Percentiles rank a stretch among this genome's conserved stretches.
Conservation (phyloP, 2,113 vertebrate genomes). For the Vimba vimba region DNA sequence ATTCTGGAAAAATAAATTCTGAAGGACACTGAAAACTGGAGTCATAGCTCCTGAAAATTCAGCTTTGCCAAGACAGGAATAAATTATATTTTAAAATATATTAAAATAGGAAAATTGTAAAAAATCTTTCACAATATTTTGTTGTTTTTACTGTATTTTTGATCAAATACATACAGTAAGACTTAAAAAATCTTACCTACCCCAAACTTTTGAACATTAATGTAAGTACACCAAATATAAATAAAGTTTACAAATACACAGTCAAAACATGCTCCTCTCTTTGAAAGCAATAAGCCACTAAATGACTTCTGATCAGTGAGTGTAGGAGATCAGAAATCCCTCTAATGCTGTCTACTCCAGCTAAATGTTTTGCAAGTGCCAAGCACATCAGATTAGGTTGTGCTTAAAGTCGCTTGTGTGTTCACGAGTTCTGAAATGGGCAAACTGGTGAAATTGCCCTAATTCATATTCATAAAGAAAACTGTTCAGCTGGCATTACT, state of each 20-base stretch:
- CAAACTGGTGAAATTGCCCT: conserved; percentile 26
- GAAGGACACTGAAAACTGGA: not conserved
- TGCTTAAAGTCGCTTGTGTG: conserved; percentile 26
- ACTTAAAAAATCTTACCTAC: not conserved
- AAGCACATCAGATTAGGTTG: conserved; percentile 25
- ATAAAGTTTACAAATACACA: not conserved
- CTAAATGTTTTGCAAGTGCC: conserved; percentile 3
- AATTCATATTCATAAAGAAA: conserved; percentile 40
- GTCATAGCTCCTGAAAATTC: not conserved
- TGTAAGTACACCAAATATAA: not conserved
- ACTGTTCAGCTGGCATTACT: conserved; percentile 13
- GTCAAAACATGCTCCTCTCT: conserved; percentile 1
- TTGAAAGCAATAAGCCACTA: conserved; percentile 8
- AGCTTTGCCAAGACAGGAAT: not conserved
- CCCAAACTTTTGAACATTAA: not conserved
- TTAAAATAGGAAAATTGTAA: not conserved
- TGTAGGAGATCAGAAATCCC: conserved; percentile 11
- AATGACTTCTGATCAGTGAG: not conserved
- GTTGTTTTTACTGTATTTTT: not conserved
- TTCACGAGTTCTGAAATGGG: conserved; percentile 3
- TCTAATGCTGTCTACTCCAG: conserved; percentile 14
- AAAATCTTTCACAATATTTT: not conserved
- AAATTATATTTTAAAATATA: not conserved
- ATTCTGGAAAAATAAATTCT: not conserved
- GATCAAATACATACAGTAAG: not conserved